These are phyloP conservation scores for Ectemnius lituratus DNA, from an alignment of 2,888 invertebrate species.

Conservation along the genomic window DNA sequence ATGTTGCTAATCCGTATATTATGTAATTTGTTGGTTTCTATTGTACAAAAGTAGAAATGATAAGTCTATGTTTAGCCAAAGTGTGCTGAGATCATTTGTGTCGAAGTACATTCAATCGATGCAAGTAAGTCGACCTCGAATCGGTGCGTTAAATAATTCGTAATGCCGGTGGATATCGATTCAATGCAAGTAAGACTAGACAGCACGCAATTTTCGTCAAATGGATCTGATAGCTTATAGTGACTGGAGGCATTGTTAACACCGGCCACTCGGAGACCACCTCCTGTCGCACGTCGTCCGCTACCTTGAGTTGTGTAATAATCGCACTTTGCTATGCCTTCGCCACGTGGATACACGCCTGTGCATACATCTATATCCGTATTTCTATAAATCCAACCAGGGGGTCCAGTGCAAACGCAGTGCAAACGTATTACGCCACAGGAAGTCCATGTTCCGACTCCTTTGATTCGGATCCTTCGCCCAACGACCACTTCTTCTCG, in stretches of 20 bases:
- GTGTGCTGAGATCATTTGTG: background rate
- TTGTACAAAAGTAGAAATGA: too few relatives aligned
- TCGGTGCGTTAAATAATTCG: conserved; percentile 14
- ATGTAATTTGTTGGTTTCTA: too few relatives aligned
- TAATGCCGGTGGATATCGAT: background rate
- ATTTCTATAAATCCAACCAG: background rate
- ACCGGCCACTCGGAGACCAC: background rate
- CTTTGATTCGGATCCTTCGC: too few relatives aligned
- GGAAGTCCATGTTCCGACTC: too few relatives aligned
- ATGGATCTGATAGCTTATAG: conserved; percentile 4
- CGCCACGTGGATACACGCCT: background rate
- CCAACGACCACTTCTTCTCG: too few relatives aligned
- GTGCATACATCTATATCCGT: background rate
- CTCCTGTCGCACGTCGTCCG: conserved; percentile 7
- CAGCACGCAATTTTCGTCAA: conserved; percentile 6
- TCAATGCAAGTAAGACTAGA: background rate
- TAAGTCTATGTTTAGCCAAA: too few relatives aligned
- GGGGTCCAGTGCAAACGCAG: conserved; percentile 4
- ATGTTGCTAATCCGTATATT: too few relatives aligned
- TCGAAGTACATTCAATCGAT: background rate
- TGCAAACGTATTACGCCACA: conserved; percentile 7
- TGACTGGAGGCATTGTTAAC: conserved; percentile 14
- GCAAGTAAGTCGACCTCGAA: background rate
- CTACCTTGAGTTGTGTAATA: conserved; percentile 15
- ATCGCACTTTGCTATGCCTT: conserved; percentile 3